A percentile compares a stretch with the other conserved stretches of the same genome.
phyloP scores from a whole-genome alignment of 2,888 invertebrate genomes.

The Agonopterix alstromeriana region DNA sequence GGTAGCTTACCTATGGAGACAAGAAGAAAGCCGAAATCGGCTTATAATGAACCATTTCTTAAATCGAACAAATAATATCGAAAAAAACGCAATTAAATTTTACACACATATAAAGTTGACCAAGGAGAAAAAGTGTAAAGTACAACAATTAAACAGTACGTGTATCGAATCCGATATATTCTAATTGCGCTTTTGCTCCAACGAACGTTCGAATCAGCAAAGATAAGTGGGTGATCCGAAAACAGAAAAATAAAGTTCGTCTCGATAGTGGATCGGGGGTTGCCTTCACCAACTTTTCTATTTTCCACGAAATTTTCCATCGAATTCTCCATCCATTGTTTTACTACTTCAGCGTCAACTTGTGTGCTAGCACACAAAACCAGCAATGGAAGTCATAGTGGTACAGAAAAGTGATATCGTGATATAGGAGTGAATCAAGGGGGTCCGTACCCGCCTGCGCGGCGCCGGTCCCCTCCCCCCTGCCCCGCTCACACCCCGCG shows the following conservation, averaged over 20 bases:
- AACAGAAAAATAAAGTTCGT: constrained; percentile 44
- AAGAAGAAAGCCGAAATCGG: too few relatives aligned
- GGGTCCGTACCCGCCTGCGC: constrained; percentile 8
- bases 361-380: background rate
- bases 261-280: constrained; percentile 24
- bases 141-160: too few relatives aligned
- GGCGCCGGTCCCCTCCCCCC: constrained; percentile 12
- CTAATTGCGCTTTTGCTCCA: constrained; percentile 33
- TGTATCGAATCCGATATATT: background rate
- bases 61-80: too few relatives aligned
- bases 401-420: too few relatives aligned
- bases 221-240: constrained; percentile 45
- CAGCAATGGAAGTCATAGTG: background rate
- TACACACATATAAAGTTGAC: too few relatives aligned
- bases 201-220: constrained; percentile 23
- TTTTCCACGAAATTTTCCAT: background rate
- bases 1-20: too few relatives aligned
- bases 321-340: background rate
- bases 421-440: background rate
- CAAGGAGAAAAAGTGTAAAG: too few relatives aligned
- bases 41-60: too few relatives aligned
- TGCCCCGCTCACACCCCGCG: constrained; percentile 22
- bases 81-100: too few relatives aligned
- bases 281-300: background rate
- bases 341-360: background rate